A percentile compares a stretch with the other conserved stretches of the same genome.
Evolutionary conservation across 2,797 vertebrate species (phyloP).

Genomic region (Lithobates sylvaticus): DNA sequence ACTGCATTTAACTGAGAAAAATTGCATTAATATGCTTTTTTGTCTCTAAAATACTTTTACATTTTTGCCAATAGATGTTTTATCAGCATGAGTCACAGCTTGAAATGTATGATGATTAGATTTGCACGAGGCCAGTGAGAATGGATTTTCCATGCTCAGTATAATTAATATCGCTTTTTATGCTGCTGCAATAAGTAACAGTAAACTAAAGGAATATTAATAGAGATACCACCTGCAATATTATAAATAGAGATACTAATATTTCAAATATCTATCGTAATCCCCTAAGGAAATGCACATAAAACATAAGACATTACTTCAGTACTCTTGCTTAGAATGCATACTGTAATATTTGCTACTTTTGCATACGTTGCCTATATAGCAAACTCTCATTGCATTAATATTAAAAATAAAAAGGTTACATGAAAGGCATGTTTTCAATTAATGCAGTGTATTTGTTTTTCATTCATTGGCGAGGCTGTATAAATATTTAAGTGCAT

Average conservation of each 20-base stretch:
- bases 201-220: conserved; percentile 59
- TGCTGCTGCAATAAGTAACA: conserved; percentile 59
- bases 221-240: conserved; percentile 61
- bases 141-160: conserved; percentile 61
- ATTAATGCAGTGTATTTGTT: neutral
- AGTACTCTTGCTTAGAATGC: conserved; percentile 29
- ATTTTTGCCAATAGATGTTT: conserved; percentile 60
- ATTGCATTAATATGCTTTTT: conserved; percentile 50
- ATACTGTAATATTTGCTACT: conserved; percentile 23
- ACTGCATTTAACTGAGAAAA: conserved; percentile 31
- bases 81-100: conserved; percentile 63
- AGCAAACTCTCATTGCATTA: neutral
- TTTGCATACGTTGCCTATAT: neutral
- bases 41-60: conserved; percentile 55
- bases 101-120: conserved; percentile 63
- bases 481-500: conserved; percentile 44
- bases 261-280: conserved; percentile 45
- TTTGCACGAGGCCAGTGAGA: conserved; percentile 62
- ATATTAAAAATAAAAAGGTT: neutral
- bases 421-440: conserved; percentile 9
- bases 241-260: conserved; percentile 63
- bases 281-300: neutral
- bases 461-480: neutral
- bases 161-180: conserved; percentile 63
- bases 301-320: conserved; percentile 4